Evolutionary conservation across 2,113 vertebrate species (phyloP), one percentile per base, ranked within the genome.

Genomic region (Ophiodon elongatus): DNA sequence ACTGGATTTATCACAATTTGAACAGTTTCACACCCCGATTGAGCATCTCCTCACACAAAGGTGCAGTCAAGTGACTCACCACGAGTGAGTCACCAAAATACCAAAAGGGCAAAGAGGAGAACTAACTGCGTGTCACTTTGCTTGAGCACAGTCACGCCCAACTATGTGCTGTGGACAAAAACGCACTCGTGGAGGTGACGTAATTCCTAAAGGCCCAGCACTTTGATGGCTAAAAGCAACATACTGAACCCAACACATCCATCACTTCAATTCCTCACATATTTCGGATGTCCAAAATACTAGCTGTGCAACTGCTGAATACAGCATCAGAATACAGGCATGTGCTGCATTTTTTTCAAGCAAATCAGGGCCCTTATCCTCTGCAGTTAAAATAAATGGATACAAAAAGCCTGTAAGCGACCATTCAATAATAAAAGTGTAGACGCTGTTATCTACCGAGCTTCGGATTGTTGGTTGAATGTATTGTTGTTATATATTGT

Each of bases 61-160:
- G 71, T 70, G 70, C 78, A 79, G 66, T 73, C 43, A 76, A 79
- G 78, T 83, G 89, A 86, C 50, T 86, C 81, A 80, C 41, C 64
- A 0, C 9, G 39, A 71, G 37, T 62, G 80, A 85, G 29, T 88
- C 43, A 82, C 63, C 33, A 9, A 73, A 88, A 84, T 69, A 79
- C 37, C 66, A 74, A 52, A 73, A 85, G 77, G 77, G 62, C 73
- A 85, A 74, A 79, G 69, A 79, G 57, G 78, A 73, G n/a, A 66
- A 76, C 25, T 63, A 72, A 73, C 66, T 17, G 60, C 33, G 63
- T 41, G 62, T 37, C 76, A 80, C 74, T 65, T 82, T 56, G 50
- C 79, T 67, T 59, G 65, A 52, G 65, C 56, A 56, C 8, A 63
- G 62, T 33, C 65, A 8, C 13, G 35, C 39, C 68, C 37, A 59